Evolutionary conservation across 2,797 vertebrate genomes (phyloP).

Genomic region (Protonibea diacanthus): DNA sequence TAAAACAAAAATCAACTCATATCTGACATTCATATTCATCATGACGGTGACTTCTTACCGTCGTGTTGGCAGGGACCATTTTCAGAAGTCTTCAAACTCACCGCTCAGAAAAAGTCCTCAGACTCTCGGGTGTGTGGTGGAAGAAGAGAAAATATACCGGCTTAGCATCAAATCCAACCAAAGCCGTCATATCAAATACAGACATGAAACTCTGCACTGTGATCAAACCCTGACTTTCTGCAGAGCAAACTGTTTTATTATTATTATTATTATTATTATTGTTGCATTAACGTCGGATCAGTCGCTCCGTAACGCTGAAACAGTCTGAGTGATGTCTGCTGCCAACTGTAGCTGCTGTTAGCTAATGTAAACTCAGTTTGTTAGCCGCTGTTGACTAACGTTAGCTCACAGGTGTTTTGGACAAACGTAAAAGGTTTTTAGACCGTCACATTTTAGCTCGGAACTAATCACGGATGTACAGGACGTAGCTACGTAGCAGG

Average conservation of each 20-base stretch:
- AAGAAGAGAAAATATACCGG: not conserved
- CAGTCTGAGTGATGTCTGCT: not conserved
- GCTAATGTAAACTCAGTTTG: too few relatives aligned
- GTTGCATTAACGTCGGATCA: too few relatives aligned
- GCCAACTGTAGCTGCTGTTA: too few relatives aligned
- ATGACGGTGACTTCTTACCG: not conserved
- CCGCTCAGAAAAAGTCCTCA: not conserved
- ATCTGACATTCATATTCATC: not conserved
- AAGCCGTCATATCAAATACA: not conserved
- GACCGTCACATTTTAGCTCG: too few relatives aligned
- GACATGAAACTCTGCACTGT: not conserved
- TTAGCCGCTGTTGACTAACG: too few relatives aligned
- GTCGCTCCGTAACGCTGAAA: too few relatives aligned
- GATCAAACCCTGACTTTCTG: not conserved
- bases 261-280: too few relatives aligned
- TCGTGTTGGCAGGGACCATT: not conserved
- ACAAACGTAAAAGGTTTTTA: too few relatives aligned
- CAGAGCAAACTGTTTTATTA: not conserved
- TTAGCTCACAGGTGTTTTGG: too few relatives aligned
- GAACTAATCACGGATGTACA: too few relatives aligned
- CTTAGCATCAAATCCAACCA: not conserved
- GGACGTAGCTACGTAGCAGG: too few relatives aligned
- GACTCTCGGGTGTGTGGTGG: not conserved
- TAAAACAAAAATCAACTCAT: conserved; percentile 21
- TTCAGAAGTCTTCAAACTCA: conserved; percentile 2